These are phyloP conservation scores for Halesus radiatus DNA, from an alignment of 1,140 invertebrate genomes.

Conservation along the genomic window DNA sequence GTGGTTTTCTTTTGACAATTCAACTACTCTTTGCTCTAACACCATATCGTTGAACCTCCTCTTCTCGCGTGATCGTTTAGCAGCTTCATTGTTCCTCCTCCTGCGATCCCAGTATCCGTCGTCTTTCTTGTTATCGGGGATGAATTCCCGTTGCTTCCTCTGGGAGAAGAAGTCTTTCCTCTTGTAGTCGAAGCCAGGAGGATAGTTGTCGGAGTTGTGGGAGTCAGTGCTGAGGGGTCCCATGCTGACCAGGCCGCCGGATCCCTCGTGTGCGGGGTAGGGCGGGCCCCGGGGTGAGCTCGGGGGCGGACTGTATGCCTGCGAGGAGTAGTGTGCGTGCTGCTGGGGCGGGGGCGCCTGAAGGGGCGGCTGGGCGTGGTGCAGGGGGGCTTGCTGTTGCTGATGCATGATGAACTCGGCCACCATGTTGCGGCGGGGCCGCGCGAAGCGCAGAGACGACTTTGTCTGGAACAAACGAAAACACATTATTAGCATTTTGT, in stretches of 20 bases:
- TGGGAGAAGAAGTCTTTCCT: slow-evolving; percentile 87
- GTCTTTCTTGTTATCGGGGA: slow-evolving; percentile 97
- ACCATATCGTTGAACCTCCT: slow-evolving; percentile 97
- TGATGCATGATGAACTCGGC: slow-evolving; percentile 85
- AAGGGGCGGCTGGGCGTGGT: slow-evolving; percentile 58
- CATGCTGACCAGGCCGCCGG: slow-evolving; percentile 58
- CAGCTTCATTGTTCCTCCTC: slow-evolving; percentile 95
- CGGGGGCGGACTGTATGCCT: slow-evolving; percentile 59
- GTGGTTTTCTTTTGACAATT: slow-evolving; percentile 95
- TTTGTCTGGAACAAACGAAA: slow-evolving; percentile 67
- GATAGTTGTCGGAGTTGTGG: slow-evolving; percentile 65
- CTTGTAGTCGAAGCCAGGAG: slow-evolving; percentile 72
- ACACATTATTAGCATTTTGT: slow-evolving; percentile 51
- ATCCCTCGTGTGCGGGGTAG: slow-evolving; percentile 37
- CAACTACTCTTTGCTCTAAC: slow-evolving; percentile 92
- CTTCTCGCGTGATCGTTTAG: slow-evolving; percentile 94
- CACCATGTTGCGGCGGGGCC: slow-evolving; percentile 84
- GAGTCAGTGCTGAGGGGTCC: slow-evolving; percentile 63
- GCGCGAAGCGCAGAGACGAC: slow-evolving; percentile 66
- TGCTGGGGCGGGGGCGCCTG: slow-evolving; percentile 60
- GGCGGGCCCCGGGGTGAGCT: slow-evolving; percentile 63
- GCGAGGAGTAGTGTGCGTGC: slow-evolving; percentile 58
- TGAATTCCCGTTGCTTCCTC: slow-evolving; percentile 95
- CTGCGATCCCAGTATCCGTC: slow-evolving; percentile 97
- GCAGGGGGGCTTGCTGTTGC: slow-evolving; percentile 73